These are phyloP conservation scores for Drosophila antonietae DNA, from an alignment of 2,888 invertebrate species.

Conservation along the genomic window DNA sequence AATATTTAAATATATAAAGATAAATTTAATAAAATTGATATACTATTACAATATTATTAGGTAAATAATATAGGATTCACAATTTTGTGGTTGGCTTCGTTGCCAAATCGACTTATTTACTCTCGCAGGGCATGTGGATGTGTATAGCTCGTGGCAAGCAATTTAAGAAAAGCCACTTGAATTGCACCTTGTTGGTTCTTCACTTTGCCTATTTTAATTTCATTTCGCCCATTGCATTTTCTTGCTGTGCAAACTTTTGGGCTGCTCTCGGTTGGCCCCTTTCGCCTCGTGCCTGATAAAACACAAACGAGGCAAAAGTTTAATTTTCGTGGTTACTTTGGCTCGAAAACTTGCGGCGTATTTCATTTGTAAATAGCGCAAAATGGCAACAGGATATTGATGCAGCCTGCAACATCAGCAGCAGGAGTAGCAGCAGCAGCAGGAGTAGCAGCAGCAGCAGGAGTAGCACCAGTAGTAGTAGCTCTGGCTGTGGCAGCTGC, in stretches of 20 bases:
- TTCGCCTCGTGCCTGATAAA: conserved; percentile 31
- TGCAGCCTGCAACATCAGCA: conserved; percentile 55
- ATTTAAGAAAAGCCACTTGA: conserved; percentile 45
- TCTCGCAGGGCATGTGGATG: conserved; percentile 19
- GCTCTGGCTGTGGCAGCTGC: conserved; percentile 27
- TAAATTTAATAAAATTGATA: too few species aligned
- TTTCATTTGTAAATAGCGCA: conserved; percentile 77
- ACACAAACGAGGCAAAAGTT: conserved; percentile 74
- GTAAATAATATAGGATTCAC: neutral
- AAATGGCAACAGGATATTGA: conserved; percentile 74
- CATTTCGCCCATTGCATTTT: conserved; percentile 65
- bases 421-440: conserved; percentile 1
- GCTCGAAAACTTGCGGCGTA: conserved; percentile 77
- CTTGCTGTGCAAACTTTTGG: conserved; percentile 57
- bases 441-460: neutral
- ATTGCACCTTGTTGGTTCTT: conserved; percentile 58
- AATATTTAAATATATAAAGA: too few species aligned
- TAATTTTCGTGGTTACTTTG: conserved; percentile 74
- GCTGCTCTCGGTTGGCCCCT: neutral
- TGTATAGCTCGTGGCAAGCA: conserved; percentile 14
- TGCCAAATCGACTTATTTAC: conserved; percentile 27
- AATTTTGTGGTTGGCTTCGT: neutral
- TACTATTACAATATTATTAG: too few species aligned
- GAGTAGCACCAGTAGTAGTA: conserved; percentile 7
- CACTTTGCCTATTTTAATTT: conserved; percentile 62